Conservation (phyloP, 2,888 invertebrate genomes). For the Cinara cedri region DNA sequence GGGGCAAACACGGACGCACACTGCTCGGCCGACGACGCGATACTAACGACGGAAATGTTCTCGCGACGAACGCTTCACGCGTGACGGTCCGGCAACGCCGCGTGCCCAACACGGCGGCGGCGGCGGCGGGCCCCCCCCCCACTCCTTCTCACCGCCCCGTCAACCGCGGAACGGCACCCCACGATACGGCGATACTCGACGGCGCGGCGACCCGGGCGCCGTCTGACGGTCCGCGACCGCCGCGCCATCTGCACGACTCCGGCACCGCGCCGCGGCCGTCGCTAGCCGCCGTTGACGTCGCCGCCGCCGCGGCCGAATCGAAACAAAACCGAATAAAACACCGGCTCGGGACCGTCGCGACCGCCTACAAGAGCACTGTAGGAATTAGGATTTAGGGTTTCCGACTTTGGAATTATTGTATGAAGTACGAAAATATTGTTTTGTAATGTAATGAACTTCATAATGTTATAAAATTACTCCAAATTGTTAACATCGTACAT, state of each 20-base stretch:
- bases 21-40: constrained; percentile 33
- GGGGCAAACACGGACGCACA: not conserved
- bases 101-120: constrained; percentile 40
- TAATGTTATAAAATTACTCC: too few species aligned
- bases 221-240: constrained; percentile 11
- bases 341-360: too few species aligned
- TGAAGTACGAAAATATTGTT: too few species aligned
- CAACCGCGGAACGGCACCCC: not conserved
- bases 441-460: too few species aligned
- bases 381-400: too few species aligned
- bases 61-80: constrained; percentile 1
- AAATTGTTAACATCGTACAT: too few species aligned
- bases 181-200: not conserved
- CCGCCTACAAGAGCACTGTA: too few species aligned
- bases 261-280: too few species aligned
- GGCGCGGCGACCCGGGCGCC: constrained; percentile 16
- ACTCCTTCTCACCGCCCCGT: not conserved
- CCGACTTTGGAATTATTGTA: too few species aligned
- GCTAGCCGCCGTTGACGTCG: too few species aligned
- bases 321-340: too few species aligned
- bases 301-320: not conserved
- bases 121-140: constrained; percentile 17
- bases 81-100: constrained; percentile 56
- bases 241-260: constrained; percentile 16
- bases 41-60: constrained; percentile 37